Evolutionary conservation across 2,113 vertebrate genomes (phyloP).

Genomic region (Camelus dromedarius): DNA sequence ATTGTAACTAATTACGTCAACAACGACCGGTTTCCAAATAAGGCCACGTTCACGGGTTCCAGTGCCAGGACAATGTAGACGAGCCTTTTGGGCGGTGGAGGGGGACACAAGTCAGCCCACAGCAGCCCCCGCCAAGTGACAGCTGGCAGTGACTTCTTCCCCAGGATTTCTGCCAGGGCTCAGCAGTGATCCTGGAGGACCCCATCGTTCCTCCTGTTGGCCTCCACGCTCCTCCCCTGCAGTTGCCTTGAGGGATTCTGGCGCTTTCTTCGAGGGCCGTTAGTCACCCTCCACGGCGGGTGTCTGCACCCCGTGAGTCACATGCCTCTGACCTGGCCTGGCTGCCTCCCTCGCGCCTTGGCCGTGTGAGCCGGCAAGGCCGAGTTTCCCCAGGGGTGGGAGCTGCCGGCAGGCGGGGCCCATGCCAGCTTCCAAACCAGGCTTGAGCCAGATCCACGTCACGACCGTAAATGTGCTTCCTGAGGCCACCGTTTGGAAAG

Average conservation of each 20-base stretch:
- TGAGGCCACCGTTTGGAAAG: not conserved
- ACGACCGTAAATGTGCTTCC: not conserved
- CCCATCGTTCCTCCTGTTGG: not conserved
- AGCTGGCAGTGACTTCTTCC: not conserved
- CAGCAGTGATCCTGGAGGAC: not conserved
- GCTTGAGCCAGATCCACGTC: not conserved
- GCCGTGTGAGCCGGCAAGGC: not conserved
- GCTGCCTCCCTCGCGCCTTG: not conserved
- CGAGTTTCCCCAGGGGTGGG: not conserved
- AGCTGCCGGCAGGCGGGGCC: constrained; percentile 16
- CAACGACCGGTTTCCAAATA: not conserved
- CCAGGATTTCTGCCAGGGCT: not conserved
- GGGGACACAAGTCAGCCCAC: not conserved
- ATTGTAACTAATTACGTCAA: not conserved
- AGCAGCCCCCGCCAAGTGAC: not conserved
- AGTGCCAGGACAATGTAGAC: not conserved
- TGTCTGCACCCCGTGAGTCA: constrained; percentile 57
- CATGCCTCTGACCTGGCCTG: not conserved
- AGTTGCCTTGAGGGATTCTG: not conserved
- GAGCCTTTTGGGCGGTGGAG: too few species aligned
- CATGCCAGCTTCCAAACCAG: not conserved
- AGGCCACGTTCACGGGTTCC: not conserved
- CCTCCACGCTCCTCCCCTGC: not conserved
- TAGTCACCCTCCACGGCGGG: constrained; percentile 51
- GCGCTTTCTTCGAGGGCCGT: not conserved